Conservation (phyloP, 23 tunicate genomes). For the Botrylloides violaceus region DNA sequence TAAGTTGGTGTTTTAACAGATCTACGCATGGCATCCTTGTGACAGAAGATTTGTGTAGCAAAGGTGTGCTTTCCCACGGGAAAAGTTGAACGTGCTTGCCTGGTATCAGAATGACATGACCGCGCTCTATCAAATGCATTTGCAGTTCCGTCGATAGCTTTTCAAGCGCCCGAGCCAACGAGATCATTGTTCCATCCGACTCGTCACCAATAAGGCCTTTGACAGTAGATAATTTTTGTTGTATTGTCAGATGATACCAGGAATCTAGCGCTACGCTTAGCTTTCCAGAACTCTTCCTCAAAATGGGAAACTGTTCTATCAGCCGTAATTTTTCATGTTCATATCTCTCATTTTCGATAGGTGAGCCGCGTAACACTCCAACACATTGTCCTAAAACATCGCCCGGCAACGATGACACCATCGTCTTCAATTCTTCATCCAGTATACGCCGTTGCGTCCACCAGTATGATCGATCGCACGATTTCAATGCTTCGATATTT, state of each 20-base stretch:
- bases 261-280: slow-evolving; percentile 3
- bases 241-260: slow-evolving; percentile 25
- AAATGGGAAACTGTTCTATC: background rate
- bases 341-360: background rate
- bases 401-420: background rate
- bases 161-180: background rate
- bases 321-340: background rate
- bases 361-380: background rate
- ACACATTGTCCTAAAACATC: background rate
- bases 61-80: slow-evolving; percentile 55
- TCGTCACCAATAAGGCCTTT: background rate
- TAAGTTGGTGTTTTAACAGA: slow-evolving; percentile 34
- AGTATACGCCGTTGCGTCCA: slow-evolving; percentile 21
- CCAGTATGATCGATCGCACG: slow-evolving; percentile 13
- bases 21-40: slow-evolving; percentile 71
- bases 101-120: slow-evolving; percentile 70
- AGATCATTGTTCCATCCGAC: background rate
- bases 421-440: background rate
- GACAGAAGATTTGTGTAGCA: slow-evolving; percentile 39
- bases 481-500: slow-evolving; percentile 14
- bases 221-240: slow-evolving; percentile 27
- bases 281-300: background rate
- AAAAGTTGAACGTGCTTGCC: slow-evolving; percentile 53
- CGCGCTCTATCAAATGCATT: background rate
- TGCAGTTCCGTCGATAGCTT: background rate